A percentile compares a stretch with the other conserved stretches of the same genome.
phyloP scores from a whole-genome alignment of 2,888 invertebrate genomes.

The Drosophila multiciliata region DNA sequence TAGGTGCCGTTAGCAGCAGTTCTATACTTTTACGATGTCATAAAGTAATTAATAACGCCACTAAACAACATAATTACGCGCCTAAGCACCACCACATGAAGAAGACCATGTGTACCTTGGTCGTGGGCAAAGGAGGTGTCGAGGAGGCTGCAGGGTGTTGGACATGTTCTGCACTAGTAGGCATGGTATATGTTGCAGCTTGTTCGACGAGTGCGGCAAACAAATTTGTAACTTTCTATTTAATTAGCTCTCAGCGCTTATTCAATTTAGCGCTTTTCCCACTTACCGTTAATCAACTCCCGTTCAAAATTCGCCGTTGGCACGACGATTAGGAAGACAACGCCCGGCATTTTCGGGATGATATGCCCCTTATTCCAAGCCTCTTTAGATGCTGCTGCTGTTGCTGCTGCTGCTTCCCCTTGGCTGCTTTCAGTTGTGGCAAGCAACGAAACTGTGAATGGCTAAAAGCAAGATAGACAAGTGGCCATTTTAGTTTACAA shows the following conservation, averaged over 20 bases:
- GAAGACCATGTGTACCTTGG: not conserved
- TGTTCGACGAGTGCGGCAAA: constrained; percentile 23
- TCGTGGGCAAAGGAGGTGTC: not conserved
- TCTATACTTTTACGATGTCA: constrained; percentile 73
- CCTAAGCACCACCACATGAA: constrained; percentile 63
- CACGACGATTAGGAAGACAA: constrained; percentile 89
- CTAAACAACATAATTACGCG: constrained; percentile 80
- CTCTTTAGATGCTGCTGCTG: not conserved
- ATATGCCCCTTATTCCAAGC: constrained; percentile 4
- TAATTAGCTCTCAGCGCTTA: constrained; percentile 68
- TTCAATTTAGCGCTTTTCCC: constrained; percentile 60
- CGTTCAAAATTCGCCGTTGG: constrained; percentile 90
- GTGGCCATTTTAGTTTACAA: constrained; percentile 63
- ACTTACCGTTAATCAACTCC: constrained; percentile 84
- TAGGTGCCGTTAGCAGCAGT: constrained; percentile 64
- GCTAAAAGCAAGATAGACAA: constrained; percentile 39
- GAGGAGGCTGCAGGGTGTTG: not conserved
- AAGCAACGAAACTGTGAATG: constrained; percentile 36
- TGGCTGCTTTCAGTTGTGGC: not conserved
- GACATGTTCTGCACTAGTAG: constrained; percentile 25
- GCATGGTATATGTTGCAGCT: constrained; percentile 44
- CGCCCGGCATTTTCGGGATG: constrained; percentile 86
- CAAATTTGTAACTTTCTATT: constrained; percentile 75
- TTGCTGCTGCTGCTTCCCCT: constrained; percentile 1
- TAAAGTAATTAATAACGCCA: constrained; percentile 81